phyloP scores from a whole-genome alignment of 2,888 invertebrate species.

The Muschampia plurimacula region DNA sequence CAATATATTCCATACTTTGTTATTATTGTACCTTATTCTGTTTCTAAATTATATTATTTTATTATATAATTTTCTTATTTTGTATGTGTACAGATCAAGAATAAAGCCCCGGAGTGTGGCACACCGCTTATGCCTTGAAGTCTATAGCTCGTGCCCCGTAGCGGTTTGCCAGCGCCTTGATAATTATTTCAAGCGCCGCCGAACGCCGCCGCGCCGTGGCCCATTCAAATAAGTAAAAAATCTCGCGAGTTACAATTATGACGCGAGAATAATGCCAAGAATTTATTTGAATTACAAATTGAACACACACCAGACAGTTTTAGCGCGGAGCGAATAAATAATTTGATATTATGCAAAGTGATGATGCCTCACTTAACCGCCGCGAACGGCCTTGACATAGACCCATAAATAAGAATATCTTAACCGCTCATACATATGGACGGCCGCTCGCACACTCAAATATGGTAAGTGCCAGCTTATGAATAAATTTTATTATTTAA shows the following conservation, averaged over 20 bases:
- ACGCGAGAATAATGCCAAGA: constrained; percentile 71
- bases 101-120: background rate
- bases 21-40: too few species aligned
- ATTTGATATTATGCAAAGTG: constrained; percentile 84
- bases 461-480: constrained; percentile 84
- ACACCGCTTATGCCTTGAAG: background rate
- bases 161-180: background rate
- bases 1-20: too few species aligned
- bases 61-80: too few species aligned
- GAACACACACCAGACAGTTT: constrained; percentile 77
- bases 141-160: background rate
- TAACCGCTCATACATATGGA: constrained; percentile 84
- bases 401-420: constrained; percentile 85
- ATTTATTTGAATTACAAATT: constrained; percentile 85
- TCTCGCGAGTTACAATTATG: constrained; percentile 75
- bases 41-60: too few species aligned
- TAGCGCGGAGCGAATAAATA: constrained; percentile 82
- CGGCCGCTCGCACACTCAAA: constrained; percentile 80
- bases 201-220: constrained; percentile 5
- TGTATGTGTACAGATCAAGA: too few species aligned
- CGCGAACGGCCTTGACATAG: constrained; percentile 80
- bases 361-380: constrained; percentile 72
- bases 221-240: constrained; percentile 64
- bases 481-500: constrained; percentile 86
- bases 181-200: constrained; percentile 3